Percentiles rank a stretch among this genome's conserved stretches.
phyloP scores from a whole-genome alignment of 1,140 invertebrate genomes.

The Zaprionus camerounensis region DNA sequence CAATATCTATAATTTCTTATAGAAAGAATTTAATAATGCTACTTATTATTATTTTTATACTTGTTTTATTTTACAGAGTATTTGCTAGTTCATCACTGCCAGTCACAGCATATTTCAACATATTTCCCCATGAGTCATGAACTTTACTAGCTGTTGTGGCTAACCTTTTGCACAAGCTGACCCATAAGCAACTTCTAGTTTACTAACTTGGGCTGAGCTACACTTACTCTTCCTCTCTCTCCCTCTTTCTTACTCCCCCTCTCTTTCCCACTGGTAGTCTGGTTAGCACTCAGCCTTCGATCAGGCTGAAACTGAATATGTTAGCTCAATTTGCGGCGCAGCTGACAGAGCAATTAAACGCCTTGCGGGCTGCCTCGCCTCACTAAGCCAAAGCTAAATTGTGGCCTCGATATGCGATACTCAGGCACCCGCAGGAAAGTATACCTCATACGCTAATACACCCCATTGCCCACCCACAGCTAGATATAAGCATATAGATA shows the following conservation, averaged over 20 bases:
- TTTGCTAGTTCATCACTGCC: not conserved
- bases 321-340: constrained; percentile 18
- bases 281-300: constrained; percentile 4
- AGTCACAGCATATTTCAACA: not conserved
- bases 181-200: constrained; percentile 27
- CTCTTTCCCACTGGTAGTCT: not conserved
- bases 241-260: not conserved
- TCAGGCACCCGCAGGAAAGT: constrained; percentile 16
- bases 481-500: constrained; percentile 23
- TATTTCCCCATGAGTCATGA: constrained; percentile 24
- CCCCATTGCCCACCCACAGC: not conserved
- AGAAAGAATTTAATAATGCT: not conserved
- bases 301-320: constrained; percentile 27
- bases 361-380: not conserved
- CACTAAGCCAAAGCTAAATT: not conserved
- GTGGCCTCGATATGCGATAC: constrained; percentile 26
- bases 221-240: not conserved
- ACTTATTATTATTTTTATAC: not conserved
- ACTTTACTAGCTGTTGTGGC: constrained; percentile 18
- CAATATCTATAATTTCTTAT: not conserved
- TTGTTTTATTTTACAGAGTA: constrained; percentile 1
- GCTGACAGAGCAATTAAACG: constrained; percentile 25
- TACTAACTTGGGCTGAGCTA: not conserved
- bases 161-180: constrained; percentile 34
- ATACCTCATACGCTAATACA: not conserved